phyloP scores from a whole-genome alignment of 1,140 invertebrate genomes.

The Choristoneura fumiferana region DNA sequence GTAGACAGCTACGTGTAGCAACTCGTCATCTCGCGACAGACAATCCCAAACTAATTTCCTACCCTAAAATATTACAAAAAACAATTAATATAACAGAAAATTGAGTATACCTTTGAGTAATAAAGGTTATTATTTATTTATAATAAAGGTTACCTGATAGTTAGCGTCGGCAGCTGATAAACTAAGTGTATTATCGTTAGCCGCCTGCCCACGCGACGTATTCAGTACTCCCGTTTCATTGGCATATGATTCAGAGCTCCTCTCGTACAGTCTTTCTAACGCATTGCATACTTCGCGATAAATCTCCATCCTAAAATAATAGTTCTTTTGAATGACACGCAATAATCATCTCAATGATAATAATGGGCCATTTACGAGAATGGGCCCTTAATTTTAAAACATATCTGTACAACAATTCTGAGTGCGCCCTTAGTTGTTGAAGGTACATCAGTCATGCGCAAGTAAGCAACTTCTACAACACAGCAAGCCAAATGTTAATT shows the following conservation, averaged over 20 bases:
- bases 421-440: too few species aligned
- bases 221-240: constrained; percentile 60
- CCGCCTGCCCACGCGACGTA: constrained; percentile 48
- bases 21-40: constrained; percentile 85
- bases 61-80: constrained; percentile 57
- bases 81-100: constrained; percentile 5
- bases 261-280: constrained; percentile 88
- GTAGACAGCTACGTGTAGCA: constrained; percentile 94
- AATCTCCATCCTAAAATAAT: constrained; percentile 85
- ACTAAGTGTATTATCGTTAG: constrained; percentile 60
- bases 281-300: constrained; percentile 92
- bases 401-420: too few species aligned
- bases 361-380: too few species aligned
- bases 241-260: constrained; percentile 72
- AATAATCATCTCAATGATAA: not conserved
- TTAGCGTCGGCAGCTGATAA: constrained; percentile 68
- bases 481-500: too few species aligned
- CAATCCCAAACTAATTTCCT: constrained; percentile 73
- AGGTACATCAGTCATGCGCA: too few species aligned
- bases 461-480: too few species aligned
- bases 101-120: too few species aligned
- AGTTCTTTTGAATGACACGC: not conserved
- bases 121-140: constrained; percentile 17
- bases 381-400: too few species aligned
- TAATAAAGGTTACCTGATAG: constrained; percentile 54